These are phyloP conservation scores for Melanotaenia duboulayi DNA, from an alignment of 2,113 vertebrate species.

Conservation along the genomic window DNA sequence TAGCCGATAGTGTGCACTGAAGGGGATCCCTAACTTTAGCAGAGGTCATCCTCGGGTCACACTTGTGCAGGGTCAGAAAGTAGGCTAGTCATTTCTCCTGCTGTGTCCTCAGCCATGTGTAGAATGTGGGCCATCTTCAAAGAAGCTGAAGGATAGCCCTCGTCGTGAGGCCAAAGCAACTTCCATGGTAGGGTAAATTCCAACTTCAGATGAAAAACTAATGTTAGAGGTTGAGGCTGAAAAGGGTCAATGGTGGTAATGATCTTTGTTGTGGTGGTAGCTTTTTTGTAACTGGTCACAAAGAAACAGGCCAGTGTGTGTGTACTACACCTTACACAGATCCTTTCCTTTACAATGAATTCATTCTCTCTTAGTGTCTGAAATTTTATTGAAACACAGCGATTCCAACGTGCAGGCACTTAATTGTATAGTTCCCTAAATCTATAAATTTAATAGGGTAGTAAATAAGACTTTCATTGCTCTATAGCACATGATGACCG, in stretches of 20 bases:
- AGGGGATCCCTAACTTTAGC: conserved; percentile 45
- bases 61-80: conserved; percentile 69
- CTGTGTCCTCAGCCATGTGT: conserved; percentile 78
- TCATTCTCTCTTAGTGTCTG: conserved; percentile 2
- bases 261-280: background rate
- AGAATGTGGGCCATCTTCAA: conserved; percentile 80
- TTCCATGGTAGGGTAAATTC: conserved; percentile 49
- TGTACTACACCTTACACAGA: background rate
- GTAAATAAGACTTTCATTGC: conserved; percentile 25
- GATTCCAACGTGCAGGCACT: conserved; percentile 5
- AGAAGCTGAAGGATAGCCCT: conserved; percentile 57
- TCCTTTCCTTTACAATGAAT: conserved; percentile 24
- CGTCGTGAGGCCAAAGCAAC: conserved; percentile 40
- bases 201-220: conserved; percentile 16
- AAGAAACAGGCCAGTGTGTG: background rate
- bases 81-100: conserved; percentile 60
- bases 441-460: conserved; percentile 15
- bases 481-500: conserved; percentile 5
- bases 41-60: conserved; percentile 67
- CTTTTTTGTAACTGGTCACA: background rate
- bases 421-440: conserved; percentile 20
- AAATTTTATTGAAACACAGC: conserved; percentile 5
- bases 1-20: conserved; percentile 52
- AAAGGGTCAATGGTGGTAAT: conserved; percentile 20
- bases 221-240: conserved; percentile 22